These are phyloP conservation scores for Ommatoiulus sabulosus DNA, from an alignment of 2,888 invertebrate species.

Conservation along the genomic window DNA sequence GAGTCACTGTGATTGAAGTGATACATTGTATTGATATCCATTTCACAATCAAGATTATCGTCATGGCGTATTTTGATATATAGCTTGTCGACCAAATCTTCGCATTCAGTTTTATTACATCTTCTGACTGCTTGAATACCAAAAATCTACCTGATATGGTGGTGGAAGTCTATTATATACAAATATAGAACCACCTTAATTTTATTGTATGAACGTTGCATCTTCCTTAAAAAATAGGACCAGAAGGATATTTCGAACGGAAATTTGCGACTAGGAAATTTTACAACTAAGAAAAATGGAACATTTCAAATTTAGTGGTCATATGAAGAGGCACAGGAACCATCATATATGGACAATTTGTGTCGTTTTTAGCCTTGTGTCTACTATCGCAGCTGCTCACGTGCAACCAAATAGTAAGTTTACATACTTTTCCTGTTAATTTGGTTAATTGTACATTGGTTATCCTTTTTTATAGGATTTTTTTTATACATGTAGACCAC, in stretches of 20 bases:
- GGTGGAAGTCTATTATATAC: not conserved
- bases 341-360: not conserved
- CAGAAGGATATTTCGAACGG: not conserved
- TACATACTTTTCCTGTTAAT: not conserved
- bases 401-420: not conserved
- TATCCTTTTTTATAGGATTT: too few species aligned
- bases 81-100: constrained; percentile 1
- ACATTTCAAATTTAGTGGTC: constrained; percentile 6
- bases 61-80: not conserved
- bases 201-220: too few species aligned
- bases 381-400: not conserved
- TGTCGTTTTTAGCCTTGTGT: not conserved
- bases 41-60: constrained; percentile 25
- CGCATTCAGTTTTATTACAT: not conserved
- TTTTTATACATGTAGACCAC: too few species aligned
- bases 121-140: not conserved
- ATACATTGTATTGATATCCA: not conserved
- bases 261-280: not conserved
- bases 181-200: too few species aligned
- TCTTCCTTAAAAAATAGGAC: not conserved
- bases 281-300: not conserved
- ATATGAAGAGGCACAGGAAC: not conserved
- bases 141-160: not conserved
- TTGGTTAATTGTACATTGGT: too few species aligned
- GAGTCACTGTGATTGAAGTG: not conserved